Evolutionary conservation across 2,113 vertebrate genomes (phyloP).

Genomic region (Cettia cetti): DNA sequence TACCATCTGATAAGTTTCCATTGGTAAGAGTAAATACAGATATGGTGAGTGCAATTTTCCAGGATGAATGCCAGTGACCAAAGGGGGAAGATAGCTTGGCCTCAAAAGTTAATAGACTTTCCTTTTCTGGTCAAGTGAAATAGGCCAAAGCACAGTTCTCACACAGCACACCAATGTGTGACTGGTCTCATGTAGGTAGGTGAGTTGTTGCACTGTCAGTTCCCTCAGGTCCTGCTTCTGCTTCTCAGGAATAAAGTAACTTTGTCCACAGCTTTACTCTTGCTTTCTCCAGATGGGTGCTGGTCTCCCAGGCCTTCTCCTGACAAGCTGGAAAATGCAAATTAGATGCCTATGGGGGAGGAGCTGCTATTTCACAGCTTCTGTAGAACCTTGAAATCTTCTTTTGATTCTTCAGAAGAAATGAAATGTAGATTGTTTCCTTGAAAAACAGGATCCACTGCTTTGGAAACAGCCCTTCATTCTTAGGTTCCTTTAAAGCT

Average conservation of each 20-base stretch:
- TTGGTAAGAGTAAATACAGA: neutral
- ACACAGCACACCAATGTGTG: fast-evolving
- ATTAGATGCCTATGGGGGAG: neutral
- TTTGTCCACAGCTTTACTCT: neutral
- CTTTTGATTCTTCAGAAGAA: slow-evolving; percentile 62
- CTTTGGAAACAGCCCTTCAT: slow-evolving; percentile 56
- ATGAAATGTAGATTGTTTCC: slow-evolving; percentile 60
- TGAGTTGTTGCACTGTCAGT: neutral
- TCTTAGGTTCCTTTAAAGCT: slow-evolving; percentile 49
- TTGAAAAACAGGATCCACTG: slow-evolving; percentile 65
- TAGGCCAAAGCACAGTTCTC: neutral
- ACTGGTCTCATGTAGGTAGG: neutral
- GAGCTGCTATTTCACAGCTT: slow-evolving; percentile 27
- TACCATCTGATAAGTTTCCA: neutral
- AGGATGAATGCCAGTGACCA: neutral
- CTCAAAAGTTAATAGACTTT: neutral
- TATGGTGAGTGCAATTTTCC: neutral
- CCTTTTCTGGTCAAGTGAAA: neutral
- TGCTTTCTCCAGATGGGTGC: neutral
- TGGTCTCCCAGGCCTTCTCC: neutral
- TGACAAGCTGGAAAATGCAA: neutral
- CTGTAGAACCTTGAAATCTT: slow-evolving; percentile 18
- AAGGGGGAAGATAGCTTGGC: neutral
- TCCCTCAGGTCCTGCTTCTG: neutral
- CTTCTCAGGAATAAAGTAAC: neutral